Evolutionary conservation across 2,797 vertebrate species (phyloP).

Genomic region (Amphiprion clarkii): DNA sequence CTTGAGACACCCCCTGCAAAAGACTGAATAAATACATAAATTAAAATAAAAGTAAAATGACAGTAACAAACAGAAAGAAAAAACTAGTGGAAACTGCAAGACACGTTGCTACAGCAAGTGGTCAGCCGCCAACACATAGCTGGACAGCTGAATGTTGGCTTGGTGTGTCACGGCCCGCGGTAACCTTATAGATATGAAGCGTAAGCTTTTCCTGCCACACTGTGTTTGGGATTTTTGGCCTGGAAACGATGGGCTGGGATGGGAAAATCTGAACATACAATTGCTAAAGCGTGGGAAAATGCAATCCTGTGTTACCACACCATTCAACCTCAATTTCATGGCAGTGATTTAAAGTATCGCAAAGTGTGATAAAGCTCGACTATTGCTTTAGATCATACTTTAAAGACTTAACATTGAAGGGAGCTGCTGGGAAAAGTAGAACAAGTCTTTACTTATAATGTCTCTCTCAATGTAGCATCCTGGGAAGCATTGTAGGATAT

Average conservation of each 20-base stretch:
- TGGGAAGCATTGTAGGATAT: neutral
- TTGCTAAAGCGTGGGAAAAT: slow-evolving; percentile 69
- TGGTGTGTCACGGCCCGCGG: slow-evolving; percentile 11
- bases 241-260: slow-evolving; percentile 57
- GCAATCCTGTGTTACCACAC: slow-evolving; percentile 52
- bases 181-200: slow-evolving; percentile 21
- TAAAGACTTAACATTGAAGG: slow-evolving; percentile 27
- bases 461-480: slow-evolving; percentile 1
- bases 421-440: neutral
- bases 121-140: slow-evolving; percentile 6
- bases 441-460: neutral
- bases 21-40: too few species aligned
- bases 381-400: slow-evolving; percentile 37
- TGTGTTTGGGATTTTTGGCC: slow-evolving; percentile 53
- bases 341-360: slow-evolving; percentile 61
- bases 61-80: neutral
- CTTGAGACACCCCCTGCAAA: neutral
- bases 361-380: slow-evolving; percentile 54
- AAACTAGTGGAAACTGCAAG: neutral
- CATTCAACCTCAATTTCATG: slow-evolving; percentile 68
- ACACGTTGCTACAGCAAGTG: neutral
- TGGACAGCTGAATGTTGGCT: slow-evolving; percentile 14
- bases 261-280: slow-evolving; percentile 67
- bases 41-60: slow-evolving; percentile 7
- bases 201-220: slow-evolving; percentile 47